These are phyloP conservation scores for Paralichthys olivaceus DNA, from an alignment of 2,113 vertebrate species.

Conservation along the genomic window DNA sequence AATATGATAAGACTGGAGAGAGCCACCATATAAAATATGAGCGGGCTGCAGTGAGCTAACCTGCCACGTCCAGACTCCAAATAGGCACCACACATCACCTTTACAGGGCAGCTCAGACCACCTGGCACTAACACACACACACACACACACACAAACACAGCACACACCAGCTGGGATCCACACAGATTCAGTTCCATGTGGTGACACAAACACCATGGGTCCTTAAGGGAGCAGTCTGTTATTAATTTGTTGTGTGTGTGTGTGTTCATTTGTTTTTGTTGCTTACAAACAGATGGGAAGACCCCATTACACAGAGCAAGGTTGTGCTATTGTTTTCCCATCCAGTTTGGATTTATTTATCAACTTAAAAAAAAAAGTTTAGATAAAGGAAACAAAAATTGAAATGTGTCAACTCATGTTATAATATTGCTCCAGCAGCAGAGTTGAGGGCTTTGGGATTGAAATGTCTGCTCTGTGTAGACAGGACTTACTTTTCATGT, in stretches of 20 bases:
- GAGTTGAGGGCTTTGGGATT: background rate
- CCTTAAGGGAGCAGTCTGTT: conserved; percentile 58
- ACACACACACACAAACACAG: conserved; percentile 17
- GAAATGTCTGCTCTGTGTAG: background rate
- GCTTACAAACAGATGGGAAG: conserved; percentile 19
- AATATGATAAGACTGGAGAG: conserved; percentile 75
- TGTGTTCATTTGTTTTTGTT: conserved; percentile 37
- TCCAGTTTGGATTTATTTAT: background rate
- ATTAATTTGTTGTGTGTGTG: conserved; percentile 18
- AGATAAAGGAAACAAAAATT: background rate
- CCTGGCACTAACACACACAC: conserved; percentile 42
- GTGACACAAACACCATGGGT: conserved; percentile 44
- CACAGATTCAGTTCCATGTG: conserved; percentile 34
- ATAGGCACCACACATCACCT: conserved; percentile 73
- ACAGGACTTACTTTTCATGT: too few species aligned
- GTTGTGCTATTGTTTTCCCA: conserved; percentile 1
- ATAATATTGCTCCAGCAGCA: background rate
- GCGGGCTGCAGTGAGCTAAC: conserved; percentile 61
- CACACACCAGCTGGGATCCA: conserved; percentile 57
- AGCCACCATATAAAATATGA: conserved; percentile 66
- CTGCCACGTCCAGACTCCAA: conserved; percentile 69
- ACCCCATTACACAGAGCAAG: conserved; percentile 2
- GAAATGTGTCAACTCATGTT: background rate
- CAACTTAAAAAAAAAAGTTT: background rate
- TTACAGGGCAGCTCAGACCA: conserved; percentile 65